Evolutionary conservation across 2,113 vertebrate species (phyloP).

Genomic region (Corvus moneduloides): DNA sequence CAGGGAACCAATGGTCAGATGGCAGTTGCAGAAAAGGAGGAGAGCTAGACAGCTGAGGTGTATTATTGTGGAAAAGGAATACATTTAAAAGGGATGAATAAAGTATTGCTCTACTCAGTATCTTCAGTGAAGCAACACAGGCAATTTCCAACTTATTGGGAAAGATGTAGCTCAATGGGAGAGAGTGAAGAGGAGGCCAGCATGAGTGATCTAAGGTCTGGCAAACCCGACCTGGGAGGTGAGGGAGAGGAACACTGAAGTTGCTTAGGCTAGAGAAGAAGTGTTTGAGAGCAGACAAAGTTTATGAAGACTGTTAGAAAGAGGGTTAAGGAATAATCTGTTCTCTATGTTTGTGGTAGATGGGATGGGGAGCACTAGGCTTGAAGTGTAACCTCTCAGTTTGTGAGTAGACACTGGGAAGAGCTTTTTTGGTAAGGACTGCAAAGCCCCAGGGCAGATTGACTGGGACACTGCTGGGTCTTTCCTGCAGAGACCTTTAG

Average conservation of each 20-base stretch:
- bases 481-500: neutral
- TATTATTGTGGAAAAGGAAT: neutral
- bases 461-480: neutral
- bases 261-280: neutral
- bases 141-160: neutral
- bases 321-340: neutral
- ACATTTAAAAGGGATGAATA: neutral
- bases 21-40: neutral
- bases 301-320: neutral
- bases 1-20: neutral
- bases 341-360: neutral
- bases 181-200: neutral
- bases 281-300: neutral
- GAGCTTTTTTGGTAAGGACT: neutral
- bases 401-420: neutral
- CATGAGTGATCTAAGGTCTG: neutral
- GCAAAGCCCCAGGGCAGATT: neutral
- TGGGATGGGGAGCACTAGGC: neutral
- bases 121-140: neutral
- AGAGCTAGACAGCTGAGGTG: neutral
- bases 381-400: neutral
- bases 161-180: neutral
- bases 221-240: neutral
- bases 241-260: neutral
- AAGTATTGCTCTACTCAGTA: neutral